These are phyloP conservation scores for Sphenodon punctatus DNA, from an alignment of 2,797 vertebrate genomes.

Conservation along the genomic window DNA sequence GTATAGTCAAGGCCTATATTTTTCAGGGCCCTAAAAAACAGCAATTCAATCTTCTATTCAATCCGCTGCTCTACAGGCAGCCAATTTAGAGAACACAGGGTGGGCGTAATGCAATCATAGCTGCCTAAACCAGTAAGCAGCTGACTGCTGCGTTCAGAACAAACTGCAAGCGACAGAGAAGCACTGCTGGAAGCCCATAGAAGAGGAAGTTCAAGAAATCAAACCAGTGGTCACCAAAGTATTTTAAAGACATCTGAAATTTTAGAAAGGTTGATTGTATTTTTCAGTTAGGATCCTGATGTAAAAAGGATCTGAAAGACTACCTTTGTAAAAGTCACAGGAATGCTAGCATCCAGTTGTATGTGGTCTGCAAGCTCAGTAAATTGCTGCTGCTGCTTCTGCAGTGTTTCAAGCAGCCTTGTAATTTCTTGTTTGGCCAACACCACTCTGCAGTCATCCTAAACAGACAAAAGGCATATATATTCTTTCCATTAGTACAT, in stretches of 20 bases:
- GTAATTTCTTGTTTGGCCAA: conserved; percentile 97
- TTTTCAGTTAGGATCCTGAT: background rate
- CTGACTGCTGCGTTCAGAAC: no score
- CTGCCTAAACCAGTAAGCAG: no score
- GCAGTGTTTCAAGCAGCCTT: conserved; percentile 91
- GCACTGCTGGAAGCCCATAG: no score
- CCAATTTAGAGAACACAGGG: no score
- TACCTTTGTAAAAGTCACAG: conserved; percentile 99
- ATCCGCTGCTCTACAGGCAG: no score
- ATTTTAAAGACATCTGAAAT: background rate
- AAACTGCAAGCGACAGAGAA: no score
- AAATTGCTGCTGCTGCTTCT: conserved; percentile 99
- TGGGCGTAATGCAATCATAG: no score
- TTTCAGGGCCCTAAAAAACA: no score
- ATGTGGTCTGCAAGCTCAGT: conserved; percentile 96
- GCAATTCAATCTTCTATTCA: no score
- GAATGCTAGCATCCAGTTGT: conserved; percentile 95
- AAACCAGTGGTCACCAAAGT: no score
- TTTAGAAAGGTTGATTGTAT: background rate
- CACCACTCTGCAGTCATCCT: conserved; percentile 98
- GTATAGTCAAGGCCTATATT: no score
- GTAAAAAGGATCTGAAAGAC: background rate
- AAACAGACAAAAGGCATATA: conserved; percentile 9
- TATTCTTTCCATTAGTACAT: background rate
- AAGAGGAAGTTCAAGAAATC: no score